Evolutionary conservation across 2,888 invertebrate genomes (phyloP).

Genomic region (Xestia rhomboidea): DNA sequence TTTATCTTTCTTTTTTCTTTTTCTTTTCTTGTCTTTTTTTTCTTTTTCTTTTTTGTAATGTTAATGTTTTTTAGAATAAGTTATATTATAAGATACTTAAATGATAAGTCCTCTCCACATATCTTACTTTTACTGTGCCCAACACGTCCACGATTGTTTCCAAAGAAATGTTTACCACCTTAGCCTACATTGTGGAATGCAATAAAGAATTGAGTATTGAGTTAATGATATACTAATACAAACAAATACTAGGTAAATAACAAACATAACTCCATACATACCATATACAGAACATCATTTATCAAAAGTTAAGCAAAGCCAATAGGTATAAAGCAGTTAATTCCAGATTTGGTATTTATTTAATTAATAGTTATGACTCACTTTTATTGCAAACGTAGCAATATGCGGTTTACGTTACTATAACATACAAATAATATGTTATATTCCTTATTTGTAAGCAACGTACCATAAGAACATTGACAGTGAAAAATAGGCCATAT

Average conservation of each 20-base stretch:
- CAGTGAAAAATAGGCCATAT: conserved; percentile 12
- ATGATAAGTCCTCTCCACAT: too few relatives aligned
- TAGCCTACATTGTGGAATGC: too few relatives aligned
- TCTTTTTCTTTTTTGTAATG: too few relatives aligned
- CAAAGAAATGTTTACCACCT: too few relatives aligned
- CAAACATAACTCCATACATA: background rate
- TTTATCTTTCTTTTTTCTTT: too few relatives aligned
- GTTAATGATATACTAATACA: background rate
- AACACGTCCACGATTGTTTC: too few relatives aligned
- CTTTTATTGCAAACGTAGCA: conserved; percentile 9
- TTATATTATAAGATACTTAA: too few relatives aligned
- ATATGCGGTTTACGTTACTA: conserved; percentile 20
- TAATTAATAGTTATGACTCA: conserved; percentile 20
- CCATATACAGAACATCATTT: conserved; percentile 9
- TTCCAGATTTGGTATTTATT: conserved; percentile 12
- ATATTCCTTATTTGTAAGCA: conserved; percentile 17
- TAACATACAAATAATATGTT: background rate
- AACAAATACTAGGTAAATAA: conserved; percentile 1
- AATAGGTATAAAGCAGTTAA: background rate
- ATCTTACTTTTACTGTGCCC: too few relatives aligned
- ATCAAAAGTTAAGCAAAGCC: conserved; percentile 9
- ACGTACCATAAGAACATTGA: conserved; percentile 13
- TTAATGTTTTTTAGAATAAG: too few relatives aligned
- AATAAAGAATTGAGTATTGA: too few relatives aligned
- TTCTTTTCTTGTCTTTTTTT: too few relatives aligned